These are phyloP conservation scores for Anagyrus pseudococci DNA, from an alignment of 2,888 invertebrate species.

Conservation along the genomic window DNA sequence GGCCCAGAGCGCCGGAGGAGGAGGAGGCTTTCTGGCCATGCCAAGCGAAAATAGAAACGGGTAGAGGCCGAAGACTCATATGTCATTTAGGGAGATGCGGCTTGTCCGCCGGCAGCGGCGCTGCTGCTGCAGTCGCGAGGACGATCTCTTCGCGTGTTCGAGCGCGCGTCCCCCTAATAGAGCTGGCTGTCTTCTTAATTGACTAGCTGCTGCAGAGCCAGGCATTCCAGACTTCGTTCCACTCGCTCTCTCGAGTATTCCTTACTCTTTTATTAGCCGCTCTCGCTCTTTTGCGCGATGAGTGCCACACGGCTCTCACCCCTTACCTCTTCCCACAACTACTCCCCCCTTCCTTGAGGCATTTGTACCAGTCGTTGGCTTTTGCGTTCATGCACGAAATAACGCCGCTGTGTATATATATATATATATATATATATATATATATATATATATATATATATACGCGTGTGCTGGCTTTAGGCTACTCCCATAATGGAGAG, in stretches of 20 bases:
- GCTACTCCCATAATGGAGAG: not conserved
- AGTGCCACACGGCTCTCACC: too few relatives aligned
- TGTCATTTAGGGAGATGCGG: conserved; percentile 54
- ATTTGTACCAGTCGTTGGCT: conserved; percentile 20
- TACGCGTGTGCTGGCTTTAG: not conserved
- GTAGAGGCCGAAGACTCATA: conserved; percentile 45
- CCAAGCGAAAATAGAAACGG: too few relatives aligned
- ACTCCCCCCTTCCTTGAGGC: not conserved
- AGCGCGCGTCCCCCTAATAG: conserved; percentile 50
- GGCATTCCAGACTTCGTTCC: not conserved
- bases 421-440: too few relatives aligned
- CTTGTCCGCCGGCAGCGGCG: conserved; percentile 46
- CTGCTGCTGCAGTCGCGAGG: conserved; percentile 11
- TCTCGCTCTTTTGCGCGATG: not conserved
- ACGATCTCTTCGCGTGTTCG: conserved; percentile 7
- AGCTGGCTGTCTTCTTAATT: conserved; percentile 59
- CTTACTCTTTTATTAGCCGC: conserved; percentile 10
- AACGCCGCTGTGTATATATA: not conserved
- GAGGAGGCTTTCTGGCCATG: too few relatives aligned
- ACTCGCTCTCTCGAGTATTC: not conserved
- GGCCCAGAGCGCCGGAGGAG: too few relatives aligned
- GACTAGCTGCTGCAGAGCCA: conserved; percentile 44
- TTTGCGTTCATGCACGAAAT: conserved; percentile 36
- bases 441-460: too few relatives aligned
- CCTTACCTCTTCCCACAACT: too few relatives aligned